Conservation (phyloP, 2,113 vertebrate species). For the Marcusenius ussheri region DNA sequence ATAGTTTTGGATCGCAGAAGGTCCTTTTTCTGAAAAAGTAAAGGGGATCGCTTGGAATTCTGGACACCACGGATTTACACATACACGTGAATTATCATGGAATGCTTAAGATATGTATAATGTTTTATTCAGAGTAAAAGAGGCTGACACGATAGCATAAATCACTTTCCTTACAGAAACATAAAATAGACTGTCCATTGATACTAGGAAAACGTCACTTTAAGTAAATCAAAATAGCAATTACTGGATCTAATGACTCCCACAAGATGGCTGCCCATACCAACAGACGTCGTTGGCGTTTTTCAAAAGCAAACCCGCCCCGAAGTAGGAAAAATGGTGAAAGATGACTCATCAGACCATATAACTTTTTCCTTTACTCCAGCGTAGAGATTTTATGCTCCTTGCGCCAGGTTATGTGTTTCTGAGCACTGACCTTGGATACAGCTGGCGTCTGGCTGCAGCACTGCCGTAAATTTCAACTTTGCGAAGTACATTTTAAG, state of each 20-base stretch:
- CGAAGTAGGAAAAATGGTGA: background rate
- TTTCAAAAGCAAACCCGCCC: background rate
- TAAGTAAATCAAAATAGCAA: background rate
- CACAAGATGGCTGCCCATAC: background rate
- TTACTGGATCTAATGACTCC: background rate
- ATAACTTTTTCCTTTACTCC: background rate
- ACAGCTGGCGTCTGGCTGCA: background rate
- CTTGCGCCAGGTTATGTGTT: background rate
- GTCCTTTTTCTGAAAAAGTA: background rate
- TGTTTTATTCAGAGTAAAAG: constrained; percentile 20
- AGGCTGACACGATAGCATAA: background rate
- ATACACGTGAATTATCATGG: background rate
- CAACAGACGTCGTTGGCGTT: background rate
- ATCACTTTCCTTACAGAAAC: background rate
- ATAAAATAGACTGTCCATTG: background rate
- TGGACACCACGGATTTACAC: background rate
- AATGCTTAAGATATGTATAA: constrained; percentile 12
- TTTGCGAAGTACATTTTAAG: background rate
- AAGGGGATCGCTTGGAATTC: background rate
- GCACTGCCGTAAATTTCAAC: background rate
- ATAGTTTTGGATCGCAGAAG: background rate
- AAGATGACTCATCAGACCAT: background rate
- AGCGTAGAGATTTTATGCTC: background rate
- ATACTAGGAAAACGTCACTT: background rate
- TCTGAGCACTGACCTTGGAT: background rate